Evolutionary conservation across 2,113 vertebrate species (phyloP), one percentile per base, ranked within the genome.

Genomic region (Microcebus tavaratra): DNA sequence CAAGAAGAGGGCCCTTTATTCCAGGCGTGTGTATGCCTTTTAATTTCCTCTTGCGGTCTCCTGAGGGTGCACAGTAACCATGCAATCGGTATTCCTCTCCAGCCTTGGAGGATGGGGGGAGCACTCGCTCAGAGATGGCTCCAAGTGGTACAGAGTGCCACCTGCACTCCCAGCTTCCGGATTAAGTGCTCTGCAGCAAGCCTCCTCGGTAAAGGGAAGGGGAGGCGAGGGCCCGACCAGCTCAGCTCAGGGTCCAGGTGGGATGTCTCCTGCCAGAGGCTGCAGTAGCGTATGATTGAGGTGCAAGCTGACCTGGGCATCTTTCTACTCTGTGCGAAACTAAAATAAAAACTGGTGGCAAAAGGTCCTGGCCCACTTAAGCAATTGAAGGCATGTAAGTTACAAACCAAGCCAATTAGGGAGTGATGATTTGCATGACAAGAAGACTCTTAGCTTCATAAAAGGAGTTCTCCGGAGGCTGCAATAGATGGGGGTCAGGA

Each of bases 61-160:
- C 96, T 73, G 78, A 91, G 59, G 93, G 94, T 90, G 21, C 39
- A 70, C 63, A 45, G 72, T 97, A 97, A 97, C 92, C 1, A 1
- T 39, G 92, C 68, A 20, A 97, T 96, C 97, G 95, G 84, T 97
- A 97, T 98, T 97, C 97, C 73, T 96, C 34, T 34, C 92, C 85
- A 97, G 88, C 59, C 81, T 61, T 8, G 0, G 65, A 45, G 27
- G 75, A 81, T 4, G 23, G 13, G 27, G 20, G 80, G 1, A 92
- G 80, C 86, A 76, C 80, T 76, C 57, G 50, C 67, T 79, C 27
- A 0, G 85, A 82, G 84, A 39, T 27, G 80, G 76, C 84, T 97
- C 95, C 90, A 96, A 96, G 97, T 97, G 92, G 82, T 55, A 57
- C 11, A 0, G 25, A 61, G 72, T 90, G 78, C 95, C 96, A 96